Evolutionary conservation across 1,140 invertebrate species (phyloP).

Genomic region (Gonioctena quinquepunctata): DNA sequence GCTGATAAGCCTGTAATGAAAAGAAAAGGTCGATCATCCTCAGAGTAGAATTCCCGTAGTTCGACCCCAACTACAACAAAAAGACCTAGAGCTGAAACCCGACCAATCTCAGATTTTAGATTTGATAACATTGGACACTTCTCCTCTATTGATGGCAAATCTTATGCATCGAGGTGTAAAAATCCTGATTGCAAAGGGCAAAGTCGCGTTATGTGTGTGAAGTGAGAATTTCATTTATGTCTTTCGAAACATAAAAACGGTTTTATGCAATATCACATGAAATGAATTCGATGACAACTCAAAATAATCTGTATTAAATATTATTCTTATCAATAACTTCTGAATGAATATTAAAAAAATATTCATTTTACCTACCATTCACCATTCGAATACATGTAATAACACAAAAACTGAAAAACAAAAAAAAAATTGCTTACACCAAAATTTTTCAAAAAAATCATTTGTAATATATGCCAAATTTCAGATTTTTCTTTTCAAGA

Average conservation of each 20-base stretch:
- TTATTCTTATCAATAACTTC: not conserved
- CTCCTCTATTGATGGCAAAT: conserved; percentile 3
- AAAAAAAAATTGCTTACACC: not conserved
- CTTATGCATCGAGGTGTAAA: conserved; percentile 18
- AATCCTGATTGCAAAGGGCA: conserved; percentile 19
- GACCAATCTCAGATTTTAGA: conserved; percentile 13
- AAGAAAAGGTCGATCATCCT: not conserved
- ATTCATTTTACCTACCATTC: not conserved
- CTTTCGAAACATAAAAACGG: not conserved
- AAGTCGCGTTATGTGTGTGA: not conserved
- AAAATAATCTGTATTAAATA: not conserved
- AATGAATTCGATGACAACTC: not conserved
- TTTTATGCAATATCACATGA: not conserved
- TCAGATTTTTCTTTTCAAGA: not conserved
- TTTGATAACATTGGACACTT: conserved; percentile 19
- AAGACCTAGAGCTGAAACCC: conserved; percentile 1
- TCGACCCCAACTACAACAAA: not conserved
- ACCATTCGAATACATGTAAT: not conserved
- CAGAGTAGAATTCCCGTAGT: not conserved
- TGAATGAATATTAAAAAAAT: not conserved
- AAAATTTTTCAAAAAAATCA: not conserved
- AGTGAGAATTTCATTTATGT: not conserved
- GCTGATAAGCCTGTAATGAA: not conserved
- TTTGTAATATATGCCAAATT: not conserved
- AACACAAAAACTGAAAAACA: not conserved